Evolutionary conservation across 1,140 invertebrate genomes (phyloP).

Genomic region (Lordiphosa collinella): DNA sequence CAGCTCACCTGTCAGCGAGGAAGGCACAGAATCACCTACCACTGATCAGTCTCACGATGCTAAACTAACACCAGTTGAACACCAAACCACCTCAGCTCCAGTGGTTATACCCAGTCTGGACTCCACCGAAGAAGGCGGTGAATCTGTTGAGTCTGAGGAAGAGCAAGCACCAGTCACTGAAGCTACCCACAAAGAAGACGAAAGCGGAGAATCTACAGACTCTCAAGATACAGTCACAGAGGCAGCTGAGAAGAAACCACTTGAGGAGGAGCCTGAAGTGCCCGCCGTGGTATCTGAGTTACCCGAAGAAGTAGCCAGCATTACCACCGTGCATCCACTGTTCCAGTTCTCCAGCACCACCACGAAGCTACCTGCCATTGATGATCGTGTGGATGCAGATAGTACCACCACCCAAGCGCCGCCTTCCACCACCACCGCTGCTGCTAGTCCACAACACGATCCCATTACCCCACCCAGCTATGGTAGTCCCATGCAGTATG

Average conservation of each 20-base stretch:
- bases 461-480: slow-evolving; percentile 71
- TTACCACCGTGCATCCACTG: slow-evolving; percentile 61
- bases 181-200: slow-evolving; percentile 26
- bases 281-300: slow-evolving; percentile 48
- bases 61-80: slow-evolving; percentile 39
- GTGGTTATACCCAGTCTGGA: slow-evolving; percentile 49
- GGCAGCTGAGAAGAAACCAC: slow-evolving; percentile 31
- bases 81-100: slow-evolving; percentile 35
- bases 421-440: slow-evolving; percentile 25
- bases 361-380: slow-evolving; percentile 38
- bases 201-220: slow-evolving; percentile 24
- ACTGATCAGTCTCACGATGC: slow-evolving; percentile 34
- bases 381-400: slow-evolving; percentile 41
- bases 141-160: slow-evolving; percentile 69
- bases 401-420: slow-evolving; percentile 34
- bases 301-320: slow-evolving; percentile 23
- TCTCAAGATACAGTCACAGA: slow-evolving; percentile 22
- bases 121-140: slow-evolving; percentile 59
- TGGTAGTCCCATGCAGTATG: slow-evolving; percentile 76
- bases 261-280: slow-evolving; percentile 26
- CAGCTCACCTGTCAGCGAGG: slow-evolving; percentile 18
- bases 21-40: slow-evolving; percentile 17
- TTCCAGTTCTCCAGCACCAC: slow-evolving; percentile 51
- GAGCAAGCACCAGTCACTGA: slow-evolving; percentile 39
- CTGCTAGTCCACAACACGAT: slow-evolving; percentile 39